Evolutionary conservation across 2,113 vertebrate genomes (phyloP).

Genomic region (Trichechus manatus): DNA sequence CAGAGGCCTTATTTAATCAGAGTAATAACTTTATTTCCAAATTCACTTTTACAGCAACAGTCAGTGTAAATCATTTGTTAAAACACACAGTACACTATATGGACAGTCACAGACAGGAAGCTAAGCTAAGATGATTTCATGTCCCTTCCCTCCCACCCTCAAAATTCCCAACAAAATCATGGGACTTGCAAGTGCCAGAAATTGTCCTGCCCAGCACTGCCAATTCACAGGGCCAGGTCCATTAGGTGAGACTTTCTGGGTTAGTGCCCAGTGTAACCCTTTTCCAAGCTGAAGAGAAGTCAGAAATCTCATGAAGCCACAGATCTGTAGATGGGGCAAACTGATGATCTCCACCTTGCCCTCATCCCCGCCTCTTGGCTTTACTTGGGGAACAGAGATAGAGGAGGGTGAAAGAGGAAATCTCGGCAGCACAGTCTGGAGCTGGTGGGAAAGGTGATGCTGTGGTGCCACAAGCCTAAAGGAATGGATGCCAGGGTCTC

Average conservation of each 20-base stretch:
- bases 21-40: slow-evolving; percentile 98
- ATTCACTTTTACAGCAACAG: slow-evolving; percentile 98
- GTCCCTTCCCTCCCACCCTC: slow-evolving; percentile 84
- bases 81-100: slow-evolving; percentile 95
- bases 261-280: slow-evolving; percentile 80
- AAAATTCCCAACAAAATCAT: slow-evolving; percentile 73
- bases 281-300: slow-evolving; percentile 79
- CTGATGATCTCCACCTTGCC: background rate
- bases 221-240: slow-evolving; percentile 56
- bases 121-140: slow-evolving; percentile 94
- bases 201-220: slow-evolving; percentile 71
- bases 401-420: background rate
- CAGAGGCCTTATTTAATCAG: slow-evolving; percentile 79
- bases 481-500: background rate
- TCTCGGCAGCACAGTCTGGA: background rate
- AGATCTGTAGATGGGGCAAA: background rate
- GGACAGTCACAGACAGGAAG: slow-evolving; percentile 95
- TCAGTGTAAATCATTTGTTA: slow-evolving; percentile 96
- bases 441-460: background rate
- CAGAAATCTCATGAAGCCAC: slow-evolving; percentile 42
- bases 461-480: background rate
- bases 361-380: background rate
- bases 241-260: slow-evolving; percentile 60
- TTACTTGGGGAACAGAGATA: background rate
- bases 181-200: slow-evolving; percentile 86